Evolutionary conservation across 1,140 invertebrate genomes (phyloP).

Genomic region (Drosophila baimaii): DNA sequence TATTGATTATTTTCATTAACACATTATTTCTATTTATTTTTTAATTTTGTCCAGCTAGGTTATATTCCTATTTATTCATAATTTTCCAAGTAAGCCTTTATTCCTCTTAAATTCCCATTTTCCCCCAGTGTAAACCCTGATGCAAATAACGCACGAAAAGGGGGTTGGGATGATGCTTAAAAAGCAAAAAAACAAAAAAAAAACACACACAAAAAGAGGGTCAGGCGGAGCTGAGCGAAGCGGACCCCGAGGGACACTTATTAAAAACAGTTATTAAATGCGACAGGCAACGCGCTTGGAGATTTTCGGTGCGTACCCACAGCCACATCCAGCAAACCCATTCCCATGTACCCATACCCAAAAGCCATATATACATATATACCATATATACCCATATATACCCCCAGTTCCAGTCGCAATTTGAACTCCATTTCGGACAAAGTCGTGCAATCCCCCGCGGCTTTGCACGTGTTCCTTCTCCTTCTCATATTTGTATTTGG

Average conservation of each 20-base stretch:
- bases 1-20: too few species aligned
- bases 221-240: constrained; percentile 42
- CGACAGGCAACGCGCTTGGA: constrained; percentile 80
- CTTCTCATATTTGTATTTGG: constrained; percentile 63
- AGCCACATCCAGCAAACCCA: constrained; percentile 53
- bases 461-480: constrained; percentile 79
- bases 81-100: too few species aligned
- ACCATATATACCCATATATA: constrained; percentile 12
- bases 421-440: constrained; percentile 54
- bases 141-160: constrained; percentile 66
- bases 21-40: too few species aligned
- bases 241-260: constrained; percentile 76
- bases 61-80: too few species aligned
- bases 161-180: constrained; percentile 15
- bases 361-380: constrained; percentile 10
- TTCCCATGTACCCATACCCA: constrained; percentile 16
- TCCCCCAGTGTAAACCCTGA: constrained; percentile 27
- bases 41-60: too few species aligned
- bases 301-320: constrained; percentile 71
- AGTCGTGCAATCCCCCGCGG: constrained; percentile 82
- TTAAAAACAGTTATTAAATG: constrained; percentile 83
- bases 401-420: constrained; percentile 37
- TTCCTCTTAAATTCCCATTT: background rate
- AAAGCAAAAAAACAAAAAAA: too few species aligned
- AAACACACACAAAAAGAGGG: too few species aligned